Percentiles rank a stretch among this genome's conserved stretches.
phyloP scores from a whole-genome alignment of 2,113 vertebrate species.

The Acrocephalus kingi region DNA sequence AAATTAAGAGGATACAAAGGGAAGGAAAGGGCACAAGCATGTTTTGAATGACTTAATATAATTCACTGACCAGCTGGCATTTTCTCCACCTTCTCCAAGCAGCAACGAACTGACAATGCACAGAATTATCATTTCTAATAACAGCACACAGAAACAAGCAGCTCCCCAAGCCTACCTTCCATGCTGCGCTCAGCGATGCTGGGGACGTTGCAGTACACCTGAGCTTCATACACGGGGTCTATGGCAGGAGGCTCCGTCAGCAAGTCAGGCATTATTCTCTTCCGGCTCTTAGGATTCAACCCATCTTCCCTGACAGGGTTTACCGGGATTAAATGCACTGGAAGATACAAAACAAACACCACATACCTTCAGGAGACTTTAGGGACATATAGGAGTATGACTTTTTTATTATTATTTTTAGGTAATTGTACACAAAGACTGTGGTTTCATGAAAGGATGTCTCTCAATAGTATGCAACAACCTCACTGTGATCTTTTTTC shows the following conservation, averaged over 20 bases:
- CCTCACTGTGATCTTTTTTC: background rate
- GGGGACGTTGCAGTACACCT: constrained; percentile 90
- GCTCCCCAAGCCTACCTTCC: constrained; percentile 82
- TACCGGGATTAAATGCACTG: constrained; percentile 88
- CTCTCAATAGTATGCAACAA: background rate
- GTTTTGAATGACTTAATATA: background rate
- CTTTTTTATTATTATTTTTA: background rate
- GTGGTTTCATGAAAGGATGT: background rate
- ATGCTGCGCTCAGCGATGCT: constrained; percentile 85
- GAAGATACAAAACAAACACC: background rate
- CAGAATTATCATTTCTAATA: background rate
- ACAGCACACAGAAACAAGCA: background rate
- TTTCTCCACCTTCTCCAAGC: background rate
- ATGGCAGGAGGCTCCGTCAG: constrained; percentile 80
- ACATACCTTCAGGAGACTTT: background rate
- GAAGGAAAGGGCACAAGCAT: background rate
- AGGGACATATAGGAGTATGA: background rate
- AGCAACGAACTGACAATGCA: background rate
- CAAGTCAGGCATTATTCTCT: constrained; percentile 84
- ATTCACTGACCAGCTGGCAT: background rate
- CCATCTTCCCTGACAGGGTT: constrained; percentile 76
- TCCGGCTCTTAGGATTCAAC: constrained; percentile 83
- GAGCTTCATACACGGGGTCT: constrained; percentile 87
- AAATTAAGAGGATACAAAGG: background rate
- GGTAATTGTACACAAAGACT: background rate